These are phyloP conservation scores for Triops cancriformis DNA, from an alignment of 1,140 invertebrate genomes.

Conservation along the genomic window DNA sequence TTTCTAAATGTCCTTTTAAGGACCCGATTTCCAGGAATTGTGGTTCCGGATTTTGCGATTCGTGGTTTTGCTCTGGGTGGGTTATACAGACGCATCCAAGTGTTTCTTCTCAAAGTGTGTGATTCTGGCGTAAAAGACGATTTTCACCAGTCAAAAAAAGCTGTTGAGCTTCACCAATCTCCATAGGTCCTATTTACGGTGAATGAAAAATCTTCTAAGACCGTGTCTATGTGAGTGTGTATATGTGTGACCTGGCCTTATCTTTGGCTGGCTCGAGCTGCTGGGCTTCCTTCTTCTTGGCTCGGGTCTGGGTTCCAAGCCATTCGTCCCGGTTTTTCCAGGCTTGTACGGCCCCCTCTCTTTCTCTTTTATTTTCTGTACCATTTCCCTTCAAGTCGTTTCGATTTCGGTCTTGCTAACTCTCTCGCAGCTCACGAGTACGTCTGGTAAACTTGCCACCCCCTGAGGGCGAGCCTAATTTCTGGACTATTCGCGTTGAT, in stretches of 20 bases:
- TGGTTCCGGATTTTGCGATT: not conserved
- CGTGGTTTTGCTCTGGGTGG: not conserved
- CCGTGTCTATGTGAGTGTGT: not conserved
- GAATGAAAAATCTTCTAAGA: not conserved
- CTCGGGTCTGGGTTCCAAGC: not conserved
- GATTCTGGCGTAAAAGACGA: not conserved
- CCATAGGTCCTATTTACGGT: not conserved
- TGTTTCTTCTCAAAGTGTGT: not conserved
- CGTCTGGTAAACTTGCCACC: slow-evolving; percentile 4
- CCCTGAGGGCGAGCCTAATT: not conserved
- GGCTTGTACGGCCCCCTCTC: slow-evolving; percentile 8
- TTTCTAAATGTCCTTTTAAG: slow-evolving; percentile 11
- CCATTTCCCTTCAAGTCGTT: slow-evolving; percentile 9
- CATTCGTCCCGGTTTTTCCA: slow-evolving; percentile 9
- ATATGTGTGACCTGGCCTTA: slow-evolving; percentile 6
- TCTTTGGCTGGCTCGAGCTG: slow-evolving; percentile 1
- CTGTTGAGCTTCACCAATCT: not conserved
- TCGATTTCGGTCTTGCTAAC: not conserved
- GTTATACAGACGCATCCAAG: not conserved
- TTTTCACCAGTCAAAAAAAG: no score
- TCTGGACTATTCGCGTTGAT: not conserved
- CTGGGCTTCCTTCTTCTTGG: not conserved
- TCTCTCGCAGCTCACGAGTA: not conserved
- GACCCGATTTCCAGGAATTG: slow-evolving; percentile 4
- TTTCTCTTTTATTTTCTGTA: slow-evolving; percentile 1